Percentiles rank a stretch among this genome's conserved stretches.
Evolutionary conservation across 2,113 vertebrate species (phyloP).

Genomic region (Myrmecobius fasciatus): DNA sequence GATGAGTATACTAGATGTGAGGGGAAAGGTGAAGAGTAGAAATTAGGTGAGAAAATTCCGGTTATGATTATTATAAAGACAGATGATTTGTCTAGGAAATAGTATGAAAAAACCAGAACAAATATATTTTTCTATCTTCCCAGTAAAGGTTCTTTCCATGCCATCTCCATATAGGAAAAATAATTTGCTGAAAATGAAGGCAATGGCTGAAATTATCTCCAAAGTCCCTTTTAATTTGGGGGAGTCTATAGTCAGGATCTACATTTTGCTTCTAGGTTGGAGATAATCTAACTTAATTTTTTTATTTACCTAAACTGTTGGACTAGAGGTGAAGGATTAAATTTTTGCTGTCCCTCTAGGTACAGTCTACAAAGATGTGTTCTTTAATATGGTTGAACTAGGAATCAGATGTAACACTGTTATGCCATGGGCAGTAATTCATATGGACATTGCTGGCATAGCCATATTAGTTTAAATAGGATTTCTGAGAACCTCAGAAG

Average conservation of each 20-base stretch:
- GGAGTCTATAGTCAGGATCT: not conserved
- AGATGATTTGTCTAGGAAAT: not conserved
- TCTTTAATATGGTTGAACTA: not conserved
- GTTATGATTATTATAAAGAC: not conserved
- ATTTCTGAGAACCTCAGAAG: not conserved
- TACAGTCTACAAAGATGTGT: not conserved
- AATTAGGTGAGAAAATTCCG: not conserved
- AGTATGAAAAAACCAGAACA: not conserved
- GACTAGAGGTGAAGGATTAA: not conserved
- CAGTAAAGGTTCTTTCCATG: not conserved
- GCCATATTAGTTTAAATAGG: not conserved
- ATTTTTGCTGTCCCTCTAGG: not conserved
- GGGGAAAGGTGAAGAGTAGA: not conserved
- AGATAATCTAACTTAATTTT: not conserved
- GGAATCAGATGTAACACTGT: not conserved
- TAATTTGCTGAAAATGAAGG: not conserved
- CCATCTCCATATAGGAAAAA: not conserved
- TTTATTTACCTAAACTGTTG: not conserved
- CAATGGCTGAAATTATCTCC: not conserved
- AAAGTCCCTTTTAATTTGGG: not conserved
- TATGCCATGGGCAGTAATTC: not conserved
- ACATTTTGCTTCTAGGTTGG: not conserved
- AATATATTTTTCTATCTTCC: too few species aligned
- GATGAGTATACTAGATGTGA: not conserved
- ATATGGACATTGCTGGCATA: not conserved